phyloP scores from a whole-genome alignment of 2,888 invertebrate species.

The Diploptera punctata region DNA sequence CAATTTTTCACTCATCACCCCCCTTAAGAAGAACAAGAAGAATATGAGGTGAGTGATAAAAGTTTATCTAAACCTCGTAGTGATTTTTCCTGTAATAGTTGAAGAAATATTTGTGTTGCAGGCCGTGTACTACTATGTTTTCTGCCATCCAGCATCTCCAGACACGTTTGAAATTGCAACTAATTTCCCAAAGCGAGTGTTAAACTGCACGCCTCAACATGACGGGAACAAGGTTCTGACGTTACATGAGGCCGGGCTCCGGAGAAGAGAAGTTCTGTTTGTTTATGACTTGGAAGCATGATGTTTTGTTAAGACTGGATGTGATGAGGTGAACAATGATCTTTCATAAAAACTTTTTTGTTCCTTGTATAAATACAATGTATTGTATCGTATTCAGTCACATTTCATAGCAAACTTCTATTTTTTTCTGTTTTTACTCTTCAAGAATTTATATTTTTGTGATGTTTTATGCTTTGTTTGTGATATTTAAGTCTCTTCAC shows the following conservation, averaged over 20 bases:
- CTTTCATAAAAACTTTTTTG: neutral
- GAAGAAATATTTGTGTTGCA: too few species aligned
- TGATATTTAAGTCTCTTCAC: too few species aligned
- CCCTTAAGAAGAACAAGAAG: too few species aligned
- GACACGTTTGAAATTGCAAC: conserved; percentile 94
- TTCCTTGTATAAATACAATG: neutral
- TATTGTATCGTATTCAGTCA: too few species aligned
- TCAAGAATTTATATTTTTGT: too few species aligned
- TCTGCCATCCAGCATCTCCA: conserved; percentile 93
- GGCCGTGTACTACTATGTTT: conserved; percentile 94
- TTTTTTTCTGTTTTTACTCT: too few species aligned
- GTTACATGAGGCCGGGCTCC: conserved; percentile 80
- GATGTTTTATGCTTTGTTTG: too few species aligned
- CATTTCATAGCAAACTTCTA: too few species aligned
- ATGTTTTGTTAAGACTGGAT: conserved; percentile 38
- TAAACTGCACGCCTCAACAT: conserved; percentile 68
- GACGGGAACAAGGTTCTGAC: conserved; percentile 60
- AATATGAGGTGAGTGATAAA: too few species aligned
- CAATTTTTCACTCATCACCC: too few species aligned
- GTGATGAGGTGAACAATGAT: neutral
- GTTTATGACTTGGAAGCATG: conserved; percentile 90
- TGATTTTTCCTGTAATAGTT: too few species aligned
- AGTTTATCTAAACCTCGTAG: too few species aligned
- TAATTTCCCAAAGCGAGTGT: conserved; percentile 89
- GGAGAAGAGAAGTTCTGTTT: conserved; percentile 90